phyloP scores from a whole-genome alignment of 2,113 vertebrate genomes.

The Rattus rattus region DNA sequence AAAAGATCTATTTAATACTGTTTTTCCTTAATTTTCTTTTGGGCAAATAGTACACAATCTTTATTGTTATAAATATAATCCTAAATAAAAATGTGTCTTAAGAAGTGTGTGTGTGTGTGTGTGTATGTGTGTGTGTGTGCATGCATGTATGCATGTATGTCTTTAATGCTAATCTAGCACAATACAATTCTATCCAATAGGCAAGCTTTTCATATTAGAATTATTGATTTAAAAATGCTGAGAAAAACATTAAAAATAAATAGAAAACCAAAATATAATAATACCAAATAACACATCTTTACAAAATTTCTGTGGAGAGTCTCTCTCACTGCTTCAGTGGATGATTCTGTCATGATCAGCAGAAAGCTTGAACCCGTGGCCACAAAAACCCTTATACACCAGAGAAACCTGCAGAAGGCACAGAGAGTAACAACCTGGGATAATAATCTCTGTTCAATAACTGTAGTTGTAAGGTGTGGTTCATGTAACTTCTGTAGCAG shows the following conservation, averaged over 20 bases:
- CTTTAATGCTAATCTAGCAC: background rate
- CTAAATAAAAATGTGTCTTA: conserved; percentile 20
- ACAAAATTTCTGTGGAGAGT: background rate
- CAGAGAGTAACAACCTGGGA: background rate
- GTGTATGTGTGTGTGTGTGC: background rate
- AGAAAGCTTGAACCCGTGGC: background rate
- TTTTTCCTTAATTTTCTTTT: background rate
- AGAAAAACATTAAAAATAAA: conserved; percentile 26
- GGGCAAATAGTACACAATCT: background rate
- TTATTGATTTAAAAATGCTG: background rate
- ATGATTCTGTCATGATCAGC: background rate
- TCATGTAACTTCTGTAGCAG: conserved; percentile 12
- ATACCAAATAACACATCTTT: background rate
- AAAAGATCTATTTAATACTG: background rate
- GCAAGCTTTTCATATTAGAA: conserved; percentile 43
- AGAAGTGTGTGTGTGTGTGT: background rate
- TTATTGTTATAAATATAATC: conserved; percentile 29
- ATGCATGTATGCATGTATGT: background rate
- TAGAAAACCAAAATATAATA: background rate
- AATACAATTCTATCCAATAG: conserved; percentile 31
- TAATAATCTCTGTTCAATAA: conserved; percentile 42
- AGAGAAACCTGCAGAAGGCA: background rate
- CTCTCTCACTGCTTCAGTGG: background rate
- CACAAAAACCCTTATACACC: background rate
- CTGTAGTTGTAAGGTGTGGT: background rate